These are phyloP conservation scores for Stenichneumon culpator DNA, from an alignment of 2,888 invertebrate genomes.

Conservation along the genomic window DNA sequence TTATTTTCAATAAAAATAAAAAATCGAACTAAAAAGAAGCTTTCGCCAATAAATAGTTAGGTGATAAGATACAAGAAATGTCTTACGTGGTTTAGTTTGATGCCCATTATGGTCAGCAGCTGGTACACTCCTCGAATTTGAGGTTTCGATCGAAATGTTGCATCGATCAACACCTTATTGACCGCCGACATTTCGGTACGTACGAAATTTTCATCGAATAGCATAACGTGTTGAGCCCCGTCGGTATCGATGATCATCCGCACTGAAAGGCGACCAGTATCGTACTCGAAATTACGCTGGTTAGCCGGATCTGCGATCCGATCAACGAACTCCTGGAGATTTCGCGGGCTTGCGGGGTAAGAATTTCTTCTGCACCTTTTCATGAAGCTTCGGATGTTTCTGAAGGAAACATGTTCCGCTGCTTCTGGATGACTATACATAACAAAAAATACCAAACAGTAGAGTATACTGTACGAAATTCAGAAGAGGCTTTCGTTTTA, in stretches of 20 bases:
- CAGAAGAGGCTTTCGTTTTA: no score
- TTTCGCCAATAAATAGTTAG: no score
- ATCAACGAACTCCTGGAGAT: constrained; percentile 1
- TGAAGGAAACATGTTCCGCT: not conserved
- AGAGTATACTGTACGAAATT: no score
- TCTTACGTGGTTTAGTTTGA: constrained; percentile 9
- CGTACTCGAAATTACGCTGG: not conserved
- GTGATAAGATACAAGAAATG: no score
- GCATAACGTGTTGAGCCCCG: not conserved
- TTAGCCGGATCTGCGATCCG: not conserved
- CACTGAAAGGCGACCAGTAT: constrained; percentile 11
- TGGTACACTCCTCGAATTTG: not conserved
- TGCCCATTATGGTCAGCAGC: constrained; percentile 5
- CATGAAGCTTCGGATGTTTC: not conserved
- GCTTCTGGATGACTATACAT: not conserved
- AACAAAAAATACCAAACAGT: not conserved
- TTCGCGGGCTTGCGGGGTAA: constrained; percentile 9
- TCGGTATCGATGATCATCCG: not conserved
- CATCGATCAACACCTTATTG: not conserved
- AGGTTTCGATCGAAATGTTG: not conserved
- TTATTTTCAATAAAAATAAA: no score
- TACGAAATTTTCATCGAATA: not conserved
- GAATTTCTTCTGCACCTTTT: not conserved
- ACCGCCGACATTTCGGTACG: not conserved
- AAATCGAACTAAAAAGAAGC: no score